Percentiles rank a stretch among this genome's conserved stretches.
phyloP scores from a whole-genome alignment of 2,797 vertebrate species.

The Poecile montanus region DNA sequence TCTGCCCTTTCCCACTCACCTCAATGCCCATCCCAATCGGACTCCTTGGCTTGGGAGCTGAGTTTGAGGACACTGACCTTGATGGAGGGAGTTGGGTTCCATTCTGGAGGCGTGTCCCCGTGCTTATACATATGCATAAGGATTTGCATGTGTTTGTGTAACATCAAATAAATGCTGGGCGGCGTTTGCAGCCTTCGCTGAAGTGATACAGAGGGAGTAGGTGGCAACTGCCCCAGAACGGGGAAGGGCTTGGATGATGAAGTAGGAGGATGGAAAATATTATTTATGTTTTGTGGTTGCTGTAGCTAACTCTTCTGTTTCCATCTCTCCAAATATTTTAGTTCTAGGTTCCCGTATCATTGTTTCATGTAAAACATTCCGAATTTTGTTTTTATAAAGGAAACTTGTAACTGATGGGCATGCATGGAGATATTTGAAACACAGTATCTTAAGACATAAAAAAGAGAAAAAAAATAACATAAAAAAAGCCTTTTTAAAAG shows the following conservation, averaged over 20 bases:
- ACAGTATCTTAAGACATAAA: not conserved
- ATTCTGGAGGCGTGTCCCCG: not conserved
- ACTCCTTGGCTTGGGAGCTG: not conserved
- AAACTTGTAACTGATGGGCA: not conserved
- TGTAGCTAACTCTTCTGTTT: not conserved
- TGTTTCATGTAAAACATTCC: not conserved
- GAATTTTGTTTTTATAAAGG: not conserved
- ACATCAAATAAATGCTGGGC: not conserved
- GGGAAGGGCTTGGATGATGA: not conserved
- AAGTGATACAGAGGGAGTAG: conserved; percentile 11
- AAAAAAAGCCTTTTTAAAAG: not conserved
- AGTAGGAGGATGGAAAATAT: conserved; percentile 20
- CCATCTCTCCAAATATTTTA: not conserved
- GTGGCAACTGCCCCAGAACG: not conserved
- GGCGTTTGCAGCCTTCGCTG: not conserved
- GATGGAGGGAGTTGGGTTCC: not conserved
- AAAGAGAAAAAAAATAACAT: not conserved
- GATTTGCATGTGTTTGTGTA: conserved; percentile 12
- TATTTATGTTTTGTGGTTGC: conserved; percentile 7
- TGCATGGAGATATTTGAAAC: not conserved
- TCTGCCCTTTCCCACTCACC: not conserved
- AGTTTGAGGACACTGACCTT: not conserved
- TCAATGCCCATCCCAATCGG: not conserved
- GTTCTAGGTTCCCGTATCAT: not conserved
- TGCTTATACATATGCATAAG: not conserved